Base-by-base conservation (phyloP, 1,140 invertebrate species). In the Tachypleus tridentatus region DNA sequence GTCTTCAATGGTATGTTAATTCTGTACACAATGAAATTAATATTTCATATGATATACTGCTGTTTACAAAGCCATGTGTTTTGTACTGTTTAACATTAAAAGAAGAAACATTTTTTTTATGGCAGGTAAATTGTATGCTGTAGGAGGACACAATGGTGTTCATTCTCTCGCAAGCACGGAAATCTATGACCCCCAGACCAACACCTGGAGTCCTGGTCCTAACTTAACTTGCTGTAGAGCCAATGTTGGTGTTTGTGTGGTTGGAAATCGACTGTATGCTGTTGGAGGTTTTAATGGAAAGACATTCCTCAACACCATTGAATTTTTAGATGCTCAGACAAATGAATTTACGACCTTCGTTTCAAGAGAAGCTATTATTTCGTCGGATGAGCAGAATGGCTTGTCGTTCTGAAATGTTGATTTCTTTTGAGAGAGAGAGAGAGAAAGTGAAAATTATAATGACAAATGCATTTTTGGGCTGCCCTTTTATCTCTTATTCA, bases 221-320 rank as follows among this genome's bases (percentile, higher is more conserved):
- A 80, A 76, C 59, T 81, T 88, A 79, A 85, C 82, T 3, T 82
- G 81, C 51, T 71, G 70, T 62, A 61, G 87, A 49, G 85, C 86
- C 47, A 88, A 87, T 73, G 84, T 87, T 52, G 84, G 84, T n/a
- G 83, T 85, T 48, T 84, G 83, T 7, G 85, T 85, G 61, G 82
- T 88, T 58, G 81, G 81, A 51, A 82, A 83, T 68, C 79, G 82
- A 67, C 76, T 89, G n/a, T 90, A 87, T 77, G 87, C 87, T 49
- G 85, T 88, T 56, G 88, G 88, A 11, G 88, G 87, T 62, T 91
- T 86, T 76, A 86, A 85, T 72, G 87, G 86, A 78, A 88, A 87
- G 78, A 81, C 81, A 64, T 92, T 92, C 77, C 77, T 92, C 48
- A 87, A 87, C 71, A 88, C 85, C n/a, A 84, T 91, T 60, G 89